Evolutionary conservation across 2,797 vertebrate species (phyloP), one percentile per base, ranked within the genome.

Genomic region (Eurystomus glaucurus): DNA sequence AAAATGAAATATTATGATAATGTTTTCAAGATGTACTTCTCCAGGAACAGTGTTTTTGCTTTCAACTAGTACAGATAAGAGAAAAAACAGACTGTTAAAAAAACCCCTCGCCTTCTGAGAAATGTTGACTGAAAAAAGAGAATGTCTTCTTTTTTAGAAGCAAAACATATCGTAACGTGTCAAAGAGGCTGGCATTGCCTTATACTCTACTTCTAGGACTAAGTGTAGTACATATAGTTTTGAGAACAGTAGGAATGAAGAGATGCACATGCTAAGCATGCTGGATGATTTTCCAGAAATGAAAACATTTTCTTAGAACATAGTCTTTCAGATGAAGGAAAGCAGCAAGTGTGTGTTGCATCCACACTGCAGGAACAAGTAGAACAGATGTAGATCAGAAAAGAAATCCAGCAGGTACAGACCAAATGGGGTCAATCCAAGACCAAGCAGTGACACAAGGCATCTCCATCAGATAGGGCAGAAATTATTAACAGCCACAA

Each of bases 351-450:
- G 0, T 25, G 16, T 50, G 10, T 51, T 81, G 22, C 20, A 75
- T n/a, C 50, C 29, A 72, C 20, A 41, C 13, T 6, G 2, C 28
- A 81, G 25, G 39, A 94, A 72, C 12, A 54, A 69, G 18, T 1
- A 46, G 18, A 85, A 72, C 26, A 65, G n/a, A n/a, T 6, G 12
- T 13, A 55, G 19, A 77, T 75, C 6, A 50, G 11, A 35, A 66
- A 64, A 92, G 43, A 88, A 90, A 71, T 45, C 14, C n/a, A 57
- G 13, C 22, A 66, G 45, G 23, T 81, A 57, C 10, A 82, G 29
- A 55, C 9, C 70, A 50, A 89, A 0, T 1, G 37, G 7, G 12
- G 12, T 55, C 46, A 82, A 21, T n/a, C 11, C 0, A 0, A 57
- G 28, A 72, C 28, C 25, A 76, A 37, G 25, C 26, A 35, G 14